Evolutionary conservation across 2,113 vertebrate genomes (phyloP).

Genomic region (Butastur rufipennis): DNA sequence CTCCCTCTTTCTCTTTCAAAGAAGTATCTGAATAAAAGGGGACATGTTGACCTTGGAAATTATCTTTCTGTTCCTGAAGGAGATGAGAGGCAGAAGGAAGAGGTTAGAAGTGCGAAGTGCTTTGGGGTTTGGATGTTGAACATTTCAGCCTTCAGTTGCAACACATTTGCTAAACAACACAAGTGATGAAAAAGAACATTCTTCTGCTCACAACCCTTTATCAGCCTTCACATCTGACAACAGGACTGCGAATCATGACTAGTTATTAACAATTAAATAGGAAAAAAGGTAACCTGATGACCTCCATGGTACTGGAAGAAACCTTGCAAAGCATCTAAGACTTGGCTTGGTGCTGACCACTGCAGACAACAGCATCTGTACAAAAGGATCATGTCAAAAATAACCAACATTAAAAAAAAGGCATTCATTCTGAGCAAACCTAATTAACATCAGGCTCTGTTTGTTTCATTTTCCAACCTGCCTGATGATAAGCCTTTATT

Average conservation of each 20-base stretch:
- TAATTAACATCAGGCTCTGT: background rate
- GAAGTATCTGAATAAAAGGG: background rate
- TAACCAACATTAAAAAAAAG: background rate
- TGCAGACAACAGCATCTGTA: background rate
- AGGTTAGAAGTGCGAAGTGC: background rate
- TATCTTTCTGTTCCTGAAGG: background rate
- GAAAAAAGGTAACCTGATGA: background rate
- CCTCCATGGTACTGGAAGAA: background rate
- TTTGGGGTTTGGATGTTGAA: background rate
- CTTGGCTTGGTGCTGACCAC: background rate
- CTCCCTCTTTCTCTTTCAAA: background rate
- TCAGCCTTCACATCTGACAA: background rate
- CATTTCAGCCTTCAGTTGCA: background rate
- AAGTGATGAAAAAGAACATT: background rate
- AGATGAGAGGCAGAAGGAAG: background rate
- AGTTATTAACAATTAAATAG: background rate
- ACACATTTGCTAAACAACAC: background rate
- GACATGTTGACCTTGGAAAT: conserved; percentile 34
- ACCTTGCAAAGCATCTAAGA: background rate
- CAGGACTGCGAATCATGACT: background rate
- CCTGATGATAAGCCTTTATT: background rate
- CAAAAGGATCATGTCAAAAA: background rate
- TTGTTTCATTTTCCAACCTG: background rate
- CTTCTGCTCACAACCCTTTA: background rate
- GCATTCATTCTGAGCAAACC: background rate